These are phyloP conservation scores for Channa striata DNA, from an alignment of 2,797 vertebrate species.

Conservation along the genomic window DNA sequence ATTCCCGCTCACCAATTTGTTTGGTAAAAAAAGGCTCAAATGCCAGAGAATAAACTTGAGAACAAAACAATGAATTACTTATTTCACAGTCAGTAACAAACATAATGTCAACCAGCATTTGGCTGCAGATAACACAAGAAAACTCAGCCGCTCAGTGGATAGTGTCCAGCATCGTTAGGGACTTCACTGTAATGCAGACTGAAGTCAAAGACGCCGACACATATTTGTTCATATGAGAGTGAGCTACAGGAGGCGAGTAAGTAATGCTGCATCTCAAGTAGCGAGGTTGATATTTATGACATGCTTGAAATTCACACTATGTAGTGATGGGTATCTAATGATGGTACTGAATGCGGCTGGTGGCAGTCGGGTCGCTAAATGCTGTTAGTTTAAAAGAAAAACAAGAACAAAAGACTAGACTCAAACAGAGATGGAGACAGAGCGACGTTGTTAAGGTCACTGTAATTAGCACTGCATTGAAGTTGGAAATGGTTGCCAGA, in stretches of 20 bases:
- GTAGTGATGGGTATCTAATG: constrained; percentile 45
- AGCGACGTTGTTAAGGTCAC: constrained; percentile 43
- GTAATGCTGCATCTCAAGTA: constrained; percentile 38
- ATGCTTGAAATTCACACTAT: constrained; percentile 52
- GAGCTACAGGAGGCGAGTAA: neutral
- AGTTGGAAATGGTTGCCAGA: constrained; percentile 36
- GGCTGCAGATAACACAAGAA: constrained; percentile 3
- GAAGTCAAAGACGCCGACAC: constrained; percentile 31
- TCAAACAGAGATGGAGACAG: constrained; percentile 22
- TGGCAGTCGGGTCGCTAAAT: constrained; percentile 17
- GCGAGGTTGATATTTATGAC: constrained; percentile 55
- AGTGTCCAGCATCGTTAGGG: neutral
- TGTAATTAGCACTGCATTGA: constrained; percentile 54
- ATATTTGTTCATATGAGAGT: constrained; percentile 39
- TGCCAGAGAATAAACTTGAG: neutral
- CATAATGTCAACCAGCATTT: constrained; percentile 26
- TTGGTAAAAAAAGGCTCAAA: neutral
- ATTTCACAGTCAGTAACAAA: constrained; percentile 7
- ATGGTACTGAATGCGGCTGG: constrained; percentile 50
- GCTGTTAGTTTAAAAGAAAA: constrained; percentile 35
- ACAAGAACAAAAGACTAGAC: neutral
- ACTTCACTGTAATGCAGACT: constrained; percentile 39
- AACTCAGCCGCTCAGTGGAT: constrained; percentile 7
- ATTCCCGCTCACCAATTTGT: neutral
- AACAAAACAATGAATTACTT: constrained; percentile 20